Evolutionary conservation across 2,888 invertebrate species (phyloP), one percentile per base, ranked within the genome.

Genomic region (Dromius quadrimaculatus): DNA sequence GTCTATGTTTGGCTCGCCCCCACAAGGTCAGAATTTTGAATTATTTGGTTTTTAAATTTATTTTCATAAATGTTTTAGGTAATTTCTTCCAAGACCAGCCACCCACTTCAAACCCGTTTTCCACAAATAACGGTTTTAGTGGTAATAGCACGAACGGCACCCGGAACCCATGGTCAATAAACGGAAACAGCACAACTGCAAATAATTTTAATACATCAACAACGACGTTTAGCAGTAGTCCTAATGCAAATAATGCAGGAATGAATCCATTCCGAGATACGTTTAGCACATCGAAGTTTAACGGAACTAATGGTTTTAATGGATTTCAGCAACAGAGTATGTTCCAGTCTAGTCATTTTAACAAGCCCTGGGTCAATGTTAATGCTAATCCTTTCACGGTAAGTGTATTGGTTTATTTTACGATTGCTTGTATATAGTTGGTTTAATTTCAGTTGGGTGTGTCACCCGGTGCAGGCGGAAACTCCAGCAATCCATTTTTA

Each of bases 401-500:
- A 77, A 74, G 61, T 36, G 13, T 11, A 19, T 50, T 47, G 34
- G 45, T 13, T 6, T 50, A 28, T 3, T 57, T 68, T 57, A 9
- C 8, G n/a, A 38, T 6, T 3, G 13, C 1, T 15, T 41, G 8
- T 15, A 6, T 11, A 41, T 15, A 15, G 11, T 47, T 36, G 11
- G 62, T 47, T 54, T 62, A 50, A 63, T 73, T 77, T 77, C 74
- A 78, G 75, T 80, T 83, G 50, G 78, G 83, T 80, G 78, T 83
- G 69, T 81, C 80, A 36, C 76, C 81, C 23, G 76, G 79, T 50
- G 74, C 80, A 28, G 77, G 78, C 57, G 78, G 83, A 75, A 85
- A 84, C 79, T 85, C 86, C 71, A 87, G 85, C 80, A 87, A 87
- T 78, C 87, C 87, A 43, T 87, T 87, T 80, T 86, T 87, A 84